Conservation (phyloP, 2,797 vertebrate species). For the Chaenodraco wilsoni region DNA sequence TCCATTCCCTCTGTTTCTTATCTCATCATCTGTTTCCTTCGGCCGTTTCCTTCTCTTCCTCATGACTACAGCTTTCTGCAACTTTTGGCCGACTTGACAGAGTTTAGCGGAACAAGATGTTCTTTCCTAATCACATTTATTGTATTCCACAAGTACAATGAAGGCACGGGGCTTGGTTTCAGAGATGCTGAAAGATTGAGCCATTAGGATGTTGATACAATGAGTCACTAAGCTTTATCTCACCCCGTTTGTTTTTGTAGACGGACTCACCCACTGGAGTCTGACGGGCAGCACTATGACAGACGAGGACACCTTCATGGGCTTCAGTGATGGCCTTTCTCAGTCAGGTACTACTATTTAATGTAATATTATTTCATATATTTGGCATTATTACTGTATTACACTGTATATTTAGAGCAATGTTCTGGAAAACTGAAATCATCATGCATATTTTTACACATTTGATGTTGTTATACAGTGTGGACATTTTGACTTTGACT, state of each 20-base stretch:
- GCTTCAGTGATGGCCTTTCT: constrained; percentile 91
- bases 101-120: constrained; percentile 5
- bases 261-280: constrained; percentile 96
- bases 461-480: too few relatives aligned
- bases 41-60: constrained; percentile 31
- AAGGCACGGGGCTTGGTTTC: constrained; percentile 24
- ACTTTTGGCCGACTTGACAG: constrained; percentile 41
- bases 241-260: constrained; percentile 66
- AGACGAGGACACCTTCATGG: constrained; percentile 92
- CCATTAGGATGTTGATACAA: constrained; percentile 24
- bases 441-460: too few relatives aligned
- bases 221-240: constrained; percentile 27
- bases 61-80: constrained; percentile 33
- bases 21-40: constrained; percentile 46
- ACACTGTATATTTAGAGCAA: too few relatives aligned
- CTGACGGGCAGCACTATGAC: constrained; percentile 87
- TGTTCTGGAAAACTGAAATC: too few relatives aligned
- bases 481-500: too few relatives aligned
- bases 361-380: neutral
- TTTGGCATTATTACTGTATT: too few relatives aligned
- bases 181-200: constrained; percentile 35
- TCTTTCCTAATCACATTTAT: constrained; percentile 15
- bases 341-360: constrained; percentile 86
- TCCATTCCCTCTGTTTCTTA: constrained; percentile 47
- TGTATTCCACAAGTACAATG: constrained; percentile 17